Percentiles rank a stretch among this genome's conserved stretches.
Conservation (phyloP, 2,113 vertebrate genomes). For the Hippopotamus amphibius region DNA sequence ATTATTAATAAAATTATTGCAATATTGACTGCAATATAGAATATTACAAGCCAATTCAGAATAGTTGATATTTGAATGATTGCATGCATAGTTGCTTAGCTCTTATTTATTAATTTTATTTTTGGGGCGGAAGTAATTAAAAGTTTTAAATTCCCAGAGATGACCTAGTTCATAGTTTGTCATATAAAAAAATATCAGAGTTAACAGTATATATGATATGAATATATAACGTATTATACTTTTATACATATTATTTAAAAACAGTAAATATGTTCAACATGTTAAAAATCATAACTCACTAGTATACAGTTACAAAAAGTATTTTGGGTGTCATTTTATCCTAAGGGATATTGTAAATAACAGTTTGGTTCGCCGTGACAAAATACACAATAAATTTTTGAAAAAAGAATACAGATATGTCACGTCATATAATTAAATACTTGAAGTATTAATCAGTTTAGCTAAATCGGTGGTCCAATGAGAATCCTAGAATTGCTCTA, state of each 20-base stretch:
- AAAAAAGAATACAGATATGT: not conserved
- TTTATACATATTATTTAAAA: not conserved
- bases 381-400: not conserved
- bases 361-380: not conserved
- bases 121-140: not conserved
- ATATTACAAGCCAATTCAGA: not conserved
- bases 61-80: not conserved
- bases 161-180: not conserved
- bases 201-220: not conserved
- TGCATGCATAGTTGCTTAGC: not conserved
- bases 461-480: not conserved
- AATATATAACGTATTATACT: not conserved
- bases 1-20: not conserved
- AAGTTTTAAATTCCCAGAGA: not conserved
- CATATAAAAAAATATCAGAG: not conserved
- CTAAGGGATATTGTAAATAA: not conserved
- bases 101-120: not conserved
- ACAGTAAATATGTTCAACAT: not conserved
- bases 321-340: not conserved
- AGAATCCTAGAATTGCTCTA: slow-evolving; percentile 13
- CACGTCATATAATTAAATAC: not conserved
- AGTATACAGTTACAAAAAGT: not conserved
- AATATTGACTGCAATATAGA: not conserved
- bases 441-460: not conserved
- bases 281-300: not conserved